Base-by-base conservation (phyloP, 2,797 vertebrate species). In the Typhlichthys eigenmanni region DNA sequence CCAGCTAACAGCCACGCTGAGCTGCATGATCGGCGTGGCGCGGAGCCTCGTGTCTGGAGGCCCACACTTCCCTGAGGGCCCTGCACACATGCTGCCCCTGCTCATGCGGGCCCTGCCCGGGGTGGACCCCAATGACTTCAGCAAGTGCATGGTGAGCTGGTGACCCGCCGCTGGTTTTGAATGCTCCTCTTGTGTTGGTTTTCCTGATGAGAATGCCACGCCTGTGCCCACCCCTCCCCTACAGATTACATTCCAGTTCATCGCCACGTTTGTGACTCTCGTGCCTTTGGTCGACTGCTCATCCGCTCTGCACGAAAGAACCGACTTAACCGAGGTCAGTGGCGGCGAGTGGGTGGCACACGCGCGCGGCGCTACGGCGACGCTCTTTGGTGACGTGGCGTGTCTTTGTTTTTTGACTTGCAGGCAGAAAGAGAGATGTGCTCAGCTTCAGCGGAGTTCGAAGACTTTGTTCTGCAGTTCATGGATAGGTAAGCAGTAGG, bases 201-300 rank as follows among this genome's bases (percentile, higher is more conserved):
- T 24, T 58, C 0, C 2, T 8, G 9, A 71, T 16, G 0, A 13
- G 38, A 80, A 34, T 38, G 4, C 60, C 1, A 10, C 45, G 46
- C 1, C 4, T 67, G 0, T 79, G 17, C 12, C 46, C 47, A 0
- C 5, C 64, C 0, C 17, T 17, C 77, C 19, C 13, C 58, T 64
- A 62, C 87, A 99, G 97, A 97, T 99, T 87, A 99, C 97, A 90
- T 99, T 98, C 95, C 97, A 98, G 69, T 98, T 99, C 86, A 98
- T 99, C 87, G 96, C 96, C 85, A 99, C 97, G 0, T 98, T 98
- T 94, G 95, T 95, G 84, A 97, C 97, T 84, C 93, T 99, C 82
- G 96, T 99, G 94, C 97, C 97, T 95, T 97, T 99, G 95, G 96
- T 98, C 80, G 97, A 99, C 82, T 99, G 97, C 83, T 99, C 97